Base-by-base conservation (phyloP, 2,113 vertebrate species). In the Tiliqua scincoides region DNA sequence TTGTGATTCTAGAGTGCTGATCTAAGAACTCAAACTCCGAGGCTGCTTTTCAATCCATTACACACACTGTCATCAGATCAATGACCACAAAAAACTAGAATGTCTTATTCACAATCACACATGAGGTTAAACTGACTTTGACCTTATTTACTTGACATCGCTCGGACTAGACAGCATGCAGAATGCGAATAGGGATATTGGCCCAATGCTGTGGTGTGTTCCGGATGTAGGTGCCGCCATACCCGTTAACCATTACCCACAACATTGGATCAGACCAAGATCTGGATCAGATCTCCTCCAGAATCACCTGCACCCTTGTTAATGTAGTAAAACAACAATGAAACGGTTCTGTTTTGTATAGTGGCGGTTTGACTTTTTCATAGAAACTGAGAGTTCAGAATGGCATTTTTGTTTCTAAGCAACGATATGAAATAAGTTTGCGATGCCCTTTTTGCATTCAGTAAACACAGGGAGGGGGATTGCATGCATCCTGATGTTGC, bases 91-190 rank as follows among this genome's bases (percentile, higher is more conserved):
- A n/a, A 94, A 94, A 93, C 89, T 90, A 74, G 89, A 93, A 94
- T 89, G 90, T 89, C 94, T 95, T 94, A 94, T 93, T 94, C 94
- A 90, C 85, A 86, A 85, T 90, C 3, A 54, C 90, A 93, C 89
- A 23, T 92, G 92, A 93, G 94, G 90, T 94, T 94, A 89, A 93
- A 92, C 92, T 92, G 93, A 94, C 90, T 94, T 89, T 91, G 93
- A 92, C 78, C 94, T 95, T 93, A 92, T 95, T 93, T 94, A 93
- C 93, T 95, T 93, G 90, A 94, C 90, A 91, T 91, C 90, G 85
- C 86, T 89, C 91, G 87, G 87, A 89, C 91, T 65, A 94, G 91
- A 93, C 81, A 92, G 93, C 92, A 90, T 88, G 25, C 81, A 92
- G 91, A 93, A 90, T 78, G 93, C 93, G 91, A 2, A 79, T 54